Base-by-base conservation (phyloP, 2,113 vertebrate species). In the Oncorhynchus tshawytscha region DNA sequence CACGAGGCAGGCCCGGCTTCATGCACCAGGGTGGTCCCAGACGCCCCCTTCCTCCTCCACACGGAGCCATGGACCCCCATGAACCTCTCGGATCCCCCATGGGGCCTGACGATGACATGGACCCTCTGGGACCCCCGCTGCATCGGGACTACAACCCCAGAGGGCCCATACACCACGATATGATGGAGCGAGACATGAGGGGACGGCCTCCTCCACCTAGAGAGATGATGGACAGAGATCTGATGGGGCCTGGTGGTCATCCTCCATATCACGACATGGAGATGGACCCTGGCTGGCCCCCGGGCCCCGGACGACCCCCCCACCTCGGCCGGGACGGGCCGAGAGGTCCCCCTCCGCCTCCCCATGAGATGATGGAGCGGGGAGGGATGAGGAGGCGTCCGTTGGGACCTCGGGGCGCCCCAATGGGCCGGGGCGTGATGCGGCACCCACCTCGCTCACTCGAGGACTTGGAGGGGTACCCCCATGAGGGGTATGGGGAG, bases 1-100 rank as follows among this genome's bases (percentile, higher is more conserved):
- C 93, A 3, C 92, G 94, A 69, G 95, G 95, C 76, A 91, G 94
- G 73, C 94, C 95, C 75, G 92, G 93, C 83, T 92, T 92, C 27
- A 85, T 92, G 86, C 89, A 86, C 39, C 89, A 74, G 34, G 91
- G 90, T 29, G 91, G 90, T 27, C 80, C 86, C 62, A 90, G 92
- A 20, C 87, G 87, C 0, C 92, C 89, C 18, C 89, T 87, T 77
- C 88, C 87, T 13, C 90, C 86, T 25, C 57, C 67, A 31, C 89
- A 85, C 72, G 86, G 87, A 1, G 75, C 84, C 69, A 83, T 91
- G 66, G 91, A 90, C 62, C 87, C 4, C 51, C 39, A 81, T 2
- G 87, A 89, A 22, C 22, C 78, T 27, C 77, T 85, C 62, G 87
- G 82, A 7, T 86, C 87, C 15, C 81, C 54, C 48, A 71, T 84